phyloP scores from a whole-genome alignment of 2,888 invertebrate genomes.

The Erebia palarica region DNA sequence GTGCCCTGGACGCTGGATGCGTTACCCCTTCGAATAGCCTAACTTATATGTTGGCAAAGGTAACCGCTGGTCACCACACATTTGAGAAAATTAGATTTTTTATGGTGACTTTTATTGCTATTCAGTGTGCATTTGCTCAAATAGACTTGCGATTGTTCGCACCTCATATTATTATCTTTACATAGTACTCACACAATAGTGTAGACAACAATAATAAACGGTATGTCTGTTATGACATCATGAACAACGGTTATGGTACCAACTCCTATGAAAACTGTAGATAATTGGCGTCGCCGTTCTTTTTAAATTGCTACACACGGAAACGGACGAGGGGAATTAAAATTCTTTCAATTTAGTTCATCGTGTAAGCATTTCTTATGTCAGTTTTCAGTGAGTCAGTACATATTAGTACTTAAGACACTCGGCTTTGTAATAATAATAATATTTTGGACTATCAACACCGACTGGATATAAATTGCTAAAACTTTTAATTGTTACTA shows the following conservation, averaged over 20 bases:
- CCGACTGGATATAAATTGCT: too few species aligned
- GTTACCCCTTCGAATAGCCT: too few species aligned
- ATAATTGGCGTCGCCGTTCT: background rate
- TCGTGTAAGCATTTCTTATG: background rate
- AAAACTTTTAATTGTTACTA: too few species aligned
- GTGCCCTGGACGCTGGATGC: too few species aligned
- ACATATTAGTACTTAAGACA: too few species aligned
- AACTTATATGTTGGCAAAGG: too few species aligned
- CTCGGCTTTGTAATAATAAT: too few species aligned
- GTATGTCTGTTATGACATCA: constrained; percentile 8
- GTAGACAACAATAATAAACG: constrained; percentile 1
- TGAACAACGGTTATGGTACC: background rate
- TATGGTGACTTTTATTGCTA: background rate
- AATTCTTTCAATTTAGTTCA: background rate
- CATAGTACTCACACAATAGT: constrained; percentile 8
- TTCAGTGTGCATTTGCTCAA: background rate
- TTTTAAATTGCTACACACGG: background rate
- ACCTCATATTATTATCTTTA: background rate
- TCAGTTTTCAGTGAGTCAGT: too few species aligned
- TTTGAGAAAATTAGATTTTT: background rate
- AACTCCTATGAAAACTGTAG: background rate
- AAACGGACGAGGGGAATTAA: background rate
- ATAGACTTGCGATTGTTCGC: background rate
- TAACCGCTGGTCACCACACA: too few species aligned
- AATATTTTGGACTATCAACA: too few species aligned